Evolutionary conservation across 2,888 invertebrate genomes (phyloP).

Genomic region (Lycaena phlaeas): DNA sequence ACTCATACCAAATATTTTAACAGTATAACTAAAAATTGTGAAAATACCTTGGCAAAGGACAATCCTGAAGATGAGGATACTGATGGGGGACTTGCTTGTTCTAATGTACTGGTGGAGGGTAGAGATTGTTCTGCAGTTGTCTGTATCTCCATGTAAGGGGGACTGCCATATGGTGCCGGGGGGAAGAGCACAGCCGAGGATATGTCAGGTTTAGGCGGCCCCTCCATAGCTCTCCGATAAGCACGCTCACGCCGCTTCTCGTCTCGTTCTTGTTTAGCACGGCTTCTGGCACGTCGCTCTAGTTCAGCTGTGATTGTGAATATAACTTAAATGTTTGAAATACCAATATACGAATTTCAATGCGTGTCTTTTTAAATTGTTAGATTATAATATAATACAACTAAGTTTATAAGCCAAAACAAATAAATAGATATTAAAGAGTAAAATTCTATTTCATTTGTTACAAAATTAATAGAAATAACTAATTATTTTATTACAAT

Average conservation of each 20-base stretch:
- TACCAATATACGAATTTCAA: too few species aligned
- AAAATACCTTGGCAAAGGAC: slow-evolving; percentile 66
- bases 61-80: slow-evolving; percentile 39
- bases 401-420: too few species aligned
- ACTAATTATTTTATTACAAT: too few species aligned
- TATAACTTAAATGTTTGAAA: neutral
- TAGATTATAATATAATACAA: too few species aligned
- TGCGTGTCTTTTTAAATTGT: too few species aligned
- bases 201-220: slow-evolving; percentile 75
- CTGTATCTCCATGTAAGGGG: slow-evolving; percentile 21
- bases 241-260: slow-evolving; percentile 86
- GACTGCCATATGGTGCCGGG: slow-evolving; percentile 35
- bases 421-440: too few species aligned
- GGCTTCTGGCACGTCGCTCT: slow-evolving; percentile 76
- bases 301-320: slow-evolving; percentile 76
- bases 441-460: too few species aligned
- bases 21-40: too few species aligned
- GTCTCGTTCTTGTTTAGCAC: slow-evolving; percentile 81
- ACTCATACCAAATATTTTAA: too few species aligned
- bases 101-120: slow-evolving; percentile 19
- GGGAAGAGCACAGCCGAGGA: slow-evolving; percentile 63
- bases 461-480: too few species aligned
- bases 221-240: slow-evolving; percentile 82
- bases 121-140: slow-evolving; percentile 8
- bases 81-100: slow-evolving; percentile 14